Conservation (phyloP, 2,797 vertebrate species). For the Gymnopithys bicolor region DNA sequence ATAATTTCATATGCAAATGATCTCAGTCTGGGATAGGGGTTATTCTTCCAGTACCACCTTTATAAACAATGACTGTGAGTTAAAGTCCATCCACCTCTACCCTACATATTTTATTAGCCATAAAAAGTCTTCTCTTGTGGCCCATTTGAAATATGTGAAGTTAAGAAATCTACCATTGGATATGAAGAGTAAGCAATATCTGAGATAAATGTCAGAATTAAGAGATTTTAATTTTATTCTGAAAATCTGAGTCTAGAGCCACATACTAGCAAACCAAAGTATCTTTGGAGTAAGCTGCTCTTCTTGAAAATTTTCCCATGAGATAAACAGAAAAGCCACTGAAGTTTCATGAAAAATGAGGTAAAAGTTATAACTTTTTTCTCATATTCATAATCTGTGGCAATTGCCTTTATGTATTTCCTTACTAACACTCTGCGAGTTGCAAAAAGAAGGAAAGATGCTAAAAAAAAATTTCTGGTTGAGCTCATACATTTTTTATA, state of each 20-base stretch:
- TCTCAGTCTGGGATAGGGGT: background rate
- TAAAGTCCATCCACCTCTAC: background rate
- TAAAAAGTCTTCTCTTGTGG: background rate
- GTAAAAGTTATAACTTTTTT: background rate
- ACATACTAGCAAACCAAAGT: background rate
- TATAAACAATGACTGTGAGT: background rate
- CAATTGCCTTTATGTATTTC: background rate
- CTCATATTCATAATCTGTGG: background rate
- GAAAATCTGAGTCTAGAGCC: background rate
- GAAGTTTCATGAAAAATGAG: background rate
- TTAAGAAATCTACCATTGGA: background rate
- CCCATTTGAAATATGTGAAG: background rate
- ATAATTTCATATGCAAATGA: background rate
- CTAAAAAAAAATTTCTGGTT: background rate
- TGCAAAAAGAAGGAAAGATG: background rate
- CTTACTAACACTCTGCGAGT: background rate
- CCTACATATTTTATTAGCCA: background rate
- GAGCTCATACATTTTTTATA: background rate
- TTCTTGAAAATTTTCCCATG: background rate
- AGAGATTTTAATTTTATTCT: background rate
- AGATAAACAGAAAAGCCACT: background rate
- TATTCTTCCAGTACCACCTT: background rate
- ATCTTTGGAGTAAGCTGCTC: background rate
- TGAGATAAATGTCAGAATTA: background rate
- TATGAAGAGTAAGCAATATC: background rate